Evolutionary conservation across 2,113 vertebrate species (phyloP), one percentile per base, ranked within the genome.

Genomic region (Bubo blakistoni): DNA sequence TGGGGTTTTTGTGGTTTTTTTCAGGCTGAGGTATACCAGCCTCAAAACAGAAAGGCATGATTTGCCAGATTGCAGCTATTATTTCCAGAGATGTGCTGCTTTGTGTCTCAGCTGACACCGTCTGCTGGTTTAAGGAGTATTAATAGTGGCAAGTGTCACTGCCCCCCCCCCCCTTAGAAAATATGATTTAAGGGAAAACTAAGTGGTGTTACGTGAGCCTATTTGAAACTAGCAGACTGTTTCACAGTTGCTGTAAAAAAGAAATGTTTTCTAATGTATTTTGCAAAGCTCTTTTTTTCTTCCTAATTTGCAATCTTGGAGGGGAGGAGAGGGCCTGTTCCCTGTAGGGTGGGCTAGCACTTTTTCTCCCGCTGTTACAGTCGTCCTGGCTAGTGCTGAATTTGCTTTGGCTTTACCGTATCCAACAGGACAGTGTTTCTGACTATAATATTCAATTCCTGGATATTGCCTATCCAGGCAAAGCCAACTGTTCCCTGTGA

Each of bases 261-360:
- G 13, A 3, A 52, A 29, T 32, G 44, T 29, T 81, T 86, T 38
- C 62, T 74, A 44, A 15, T 38, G 40, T 26, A 18, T 54, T 88
- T 55, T 63, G 42, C 42, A 36, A 61, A 77, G 29, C 6, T 62
- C 25, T 57, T 65, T 84, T 42, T 42, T 26, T 10, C 46, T 73
- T 66, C 22, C 27, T 16, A 2, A 3, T 47, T n/a, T 71, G 18
- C 54, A 58, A 55, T 51, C 59, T 70, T 6, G 0, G 62, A 19
- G 26, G 18, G 63, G 29, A 79, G 42, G 19, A 58, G 25, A 26
- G 20, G 51, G 22, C 13, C 0, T 58, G 2, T 54, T 87, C 49
- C 38, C 26, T 26, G 0, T 9, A 10, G 61, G 36, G 3, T 61
- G 49, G 29, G 61, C 30, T n/a, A 12, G 18, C 3, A 0, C 51